Evolutionary conservation across 1,140 invertebrate genomes (phyloP).

Genomic region (Lutraria rhynchaena): DNA sequence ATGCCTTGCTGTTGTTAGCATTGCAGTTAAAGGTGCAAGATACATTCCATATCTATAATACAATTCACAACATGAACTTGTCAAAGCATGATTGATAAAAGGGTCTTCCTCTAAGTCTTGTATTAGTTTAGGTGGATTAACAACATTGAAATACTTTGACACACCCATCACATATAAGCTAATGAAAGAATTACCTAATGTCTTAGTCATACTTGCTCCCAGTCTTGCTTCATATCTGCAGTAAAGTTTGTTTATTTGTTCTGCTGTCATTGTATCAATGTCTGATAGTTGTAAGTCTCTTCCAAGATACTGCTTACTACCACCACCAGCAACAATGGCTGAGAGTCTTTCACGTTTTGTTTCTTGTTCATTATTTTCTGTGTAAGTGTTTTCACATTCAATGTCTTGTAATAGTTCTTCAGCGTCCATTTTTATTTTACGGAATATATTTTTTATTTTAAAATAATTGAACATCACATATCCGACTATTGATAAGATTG

Average conservation of each 20-base stretch:
- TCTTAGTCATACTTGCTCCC: slow-evolving; percentile 41
- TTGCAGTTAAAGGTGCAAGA: slow-evolving; percentile 27
- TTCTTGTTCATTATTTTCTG: not conserved
- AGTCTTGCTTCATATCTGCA: slow-evolving; percentile 47
- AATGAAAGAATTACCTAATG: slow-evolving; percentile 43
- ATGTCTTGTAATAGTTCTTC: slow-evolving; percentile 41
- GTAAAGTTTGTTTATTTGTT: slow-evolving; percentile 46
- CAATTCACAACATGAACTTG: slow-evolving; percentile 8
- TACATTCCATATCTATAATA: slow-evolving; percentile 30
- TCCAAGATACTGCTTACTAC: slow-evolving; percentile 27
- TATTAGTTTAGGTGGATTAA: too few relatives aligned
- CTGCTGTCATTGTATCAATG: too few relatives aligned
- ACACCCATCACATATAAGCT: too few relatives aligned
- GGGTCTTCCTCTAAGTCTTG: too few relatives aligned
- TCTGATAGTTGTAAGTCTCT: slow-evolving; percentile 27
- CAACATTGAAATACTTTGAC: too few relatives aligned
- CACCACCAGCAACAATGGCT: slow-evolving; percentile 28
- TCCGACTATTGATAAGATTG: not conserved
- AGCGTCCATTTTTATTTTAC: slow-evolving; percentile 35
- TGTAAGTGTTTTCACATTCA: not conserved
- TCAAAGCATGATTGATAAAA: slow-evolving; percentile 14
- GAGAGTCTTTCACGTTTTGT: slow-evolving; percentile 45
- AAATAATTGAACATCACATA: slow-evolving; percentile 23
- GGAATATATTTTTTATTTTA: not conserved
- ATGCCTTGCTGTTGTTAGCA: slow-evolving; percentile 11